phyloP scores from a whole-genome alignment of 2,888 invertebrate species.

The Drosophila phalerata region DNA sequence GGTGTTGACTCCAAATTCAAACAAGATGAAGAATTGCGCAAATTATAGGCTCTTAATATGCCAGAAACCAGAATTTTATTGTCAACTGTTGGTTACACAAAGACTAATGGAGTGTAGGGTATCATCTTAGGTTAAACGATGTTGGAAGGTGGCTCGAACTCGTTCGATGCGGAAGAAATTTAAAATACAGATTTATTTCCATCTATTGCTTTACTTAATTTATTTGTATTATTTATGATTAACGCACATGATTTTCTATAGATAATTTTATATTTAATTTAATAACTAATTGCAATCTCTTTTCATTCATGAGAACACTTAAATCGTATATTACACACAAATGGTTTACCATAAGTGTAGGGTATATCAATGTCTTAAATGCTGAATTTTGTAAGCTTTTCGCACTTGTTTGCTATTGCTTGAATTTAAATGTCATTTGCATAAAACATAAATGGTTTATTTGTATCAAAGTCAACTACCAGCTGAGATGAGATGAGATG shows the following conservation, averaged over 20 bases:
- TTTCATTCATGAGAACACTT: background rate
- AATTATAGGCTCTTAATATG: constrained; percentile 76
- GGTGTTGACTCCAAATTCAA: constrained; percentile 6
- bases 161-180: background rate
- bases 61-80: constrained; percentile 78
- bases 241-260: background rate
- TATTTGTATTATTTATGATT: background rate
- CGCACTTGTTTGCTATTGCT: constrained; percentile 55
- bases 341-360: constrained; percentile 6
- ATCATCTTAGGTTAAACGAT: constrained; percentile 12
- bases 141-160: background rate
- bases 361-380: constrained; percentile 17
- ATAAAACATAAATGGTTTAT: constrained; percentile 68
- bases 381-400: constrained; percentile 8
- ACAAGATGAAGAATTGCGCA: constrained; percentile 61
- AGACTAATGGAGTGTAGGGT: constrained; percentile 51
- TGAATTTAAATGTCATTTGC: constrained; percentile 76
- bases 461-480: constrained; percentile 69
- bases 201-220: background rate
- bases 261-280: background rate
- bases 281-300: too few species aligned
- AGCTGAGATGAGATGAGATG: constrained; percentile 10
- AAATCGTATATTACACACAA: background rate
- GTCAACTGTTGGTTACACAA: constrained; percentile 53
- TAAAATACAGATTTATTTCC: background rate